A percentile compares a stretch with the other conserved stretches of the same genome.
Evolutionary conservation across 2,888 invertebrate genomes (phyloP).

Genomic region (Nomada fabriciana): DNA sequence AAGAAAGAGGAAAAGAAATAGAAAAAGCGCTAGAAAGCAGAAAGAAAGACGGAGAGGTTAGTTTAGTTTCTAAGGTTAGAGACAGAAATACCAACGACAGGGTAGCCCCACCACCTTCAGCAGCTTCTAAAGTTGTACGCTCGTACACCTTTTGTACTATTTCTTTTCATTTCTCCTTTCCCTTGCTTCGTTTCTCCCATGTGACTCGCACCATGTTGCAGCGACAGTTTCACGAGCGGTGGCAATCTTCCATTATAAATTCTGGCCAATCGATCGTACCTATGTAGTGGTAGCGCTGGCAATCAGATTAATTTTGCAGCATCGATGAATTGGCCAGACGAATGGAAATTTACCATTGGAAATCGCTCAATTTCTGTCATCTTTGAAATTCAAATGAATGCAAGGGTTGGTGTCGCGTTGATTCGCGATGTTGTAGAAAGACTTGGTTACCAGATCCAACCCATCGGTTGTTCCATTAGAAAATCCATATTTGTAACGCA

Average conservation of each 20-base stretch:
- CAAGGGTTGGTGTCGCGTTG: too few relatives aligned
- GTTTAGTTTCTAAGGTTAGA: conserved; percentile 68
- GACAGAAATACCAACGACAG: conserved; percentile 71
- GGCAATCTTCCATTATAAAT: conserved; percentile 6
- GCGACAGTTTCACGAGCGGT: conserved; percentile 33
- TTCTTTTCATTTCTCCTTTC: conserved; percentile 60
- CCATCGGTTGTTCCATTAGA: too few relatives aligned
- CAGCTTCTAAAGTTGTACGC: conserved; percentile 45
- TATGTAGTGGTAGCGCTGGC: too few relatives aligned
- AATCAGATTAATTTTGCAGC: too few relatives aligned
- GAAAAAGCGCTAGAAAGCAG: conserved; percentile 23
- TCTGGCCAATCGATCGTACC: too few relatives aligned
- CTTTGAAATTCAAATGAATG: too few relatives aligned
- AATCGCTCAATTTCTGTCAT: too few relatives aligned
- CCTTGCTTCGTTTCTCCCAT: conserved; percentile 14
- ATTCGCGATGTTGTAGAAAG: too few relatives aligned
- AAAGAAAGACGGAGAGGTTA: conserved; percentile 56
- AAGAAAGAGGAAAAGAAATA: conserved; percentile 17
- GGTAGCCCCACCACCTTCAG: conserved; percentile 48
- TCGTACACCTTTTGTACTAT: conserved; percentile 28
- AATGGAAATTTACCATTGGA: too few relatives aligned
- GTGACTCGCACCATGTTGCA: conserved; percentile 22
- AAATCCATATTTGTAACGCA: too few relatives aligned
- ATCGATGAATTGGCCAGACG: too few relatives aligned
- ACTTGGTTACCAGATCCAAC: too few relatives aligned